Evolutionary conservation across 2,797 vertebrate species (phyloP).

Genomic region (Synanceia verrucosa): DNA sequence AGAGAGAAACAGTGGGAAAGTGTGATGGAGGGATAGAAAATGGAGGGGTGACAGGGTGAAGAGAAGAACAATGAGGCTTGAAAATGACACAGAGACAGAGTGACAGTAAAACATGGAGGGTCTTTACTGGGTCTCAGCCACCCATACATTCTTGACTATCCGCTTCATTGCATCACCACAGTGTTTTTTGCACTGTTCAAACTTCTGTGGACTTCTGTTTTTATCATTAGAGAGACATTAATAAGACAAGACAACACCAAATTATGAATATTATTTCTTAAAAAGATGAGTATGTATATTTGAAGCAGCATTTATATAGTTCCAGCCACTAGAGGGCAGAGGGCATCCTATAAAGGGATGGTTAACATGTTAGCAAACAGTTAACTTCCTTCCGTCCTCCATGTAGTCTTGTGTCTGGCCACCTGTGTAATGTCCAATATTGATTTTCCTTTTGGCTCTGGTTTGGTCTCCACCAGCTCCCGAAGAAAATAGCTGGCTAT

Average conservation of each 20-base stretch:
- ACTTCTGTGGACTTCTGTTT: too few species aligned
- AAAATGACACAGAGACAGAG: not conserved
- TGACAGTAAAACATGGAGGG: conserved; percentile 14
- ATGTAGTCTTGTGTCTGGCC: not conserved
- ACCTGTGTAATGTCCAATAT: not conserved
- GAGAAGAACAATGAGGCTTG: conserved; percentile 8
- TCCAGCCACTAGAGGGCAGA: not conserved
- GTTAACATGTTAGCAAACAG: not conserved
- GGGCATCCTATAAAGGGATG: not conserved
- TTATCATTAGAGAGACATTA: not conserved
- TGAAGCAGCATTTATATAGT: not conserved
- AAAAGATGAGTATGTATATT: not conserved
- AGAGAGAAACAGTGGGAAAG: not conserved
- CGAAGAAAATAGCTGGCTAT: not conserved
- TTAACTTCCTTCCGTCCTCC: too few species aligned
- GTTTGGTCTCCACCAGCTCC: not conserved
- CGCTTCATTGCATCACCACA: not conserved
- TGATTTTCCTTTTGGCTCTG: not conserved
- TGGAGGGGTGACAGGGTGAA: not conserved
- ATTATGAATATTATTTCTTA: not conserved
- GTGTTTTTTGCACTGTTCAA: not conserved
- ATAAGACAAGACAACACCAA: not conserved
- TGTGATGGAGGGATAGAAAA: not conserved
- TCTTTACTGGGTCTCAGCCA: conserved; percentile 74
- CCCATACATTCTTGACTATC: conserved; percentile 69